Evolutionary conservation across 2,797 vertebrate genomes (phyloP), one percentile per base, ranked within the genome.

Genomic region (Antrozous pallidus): DNA sequence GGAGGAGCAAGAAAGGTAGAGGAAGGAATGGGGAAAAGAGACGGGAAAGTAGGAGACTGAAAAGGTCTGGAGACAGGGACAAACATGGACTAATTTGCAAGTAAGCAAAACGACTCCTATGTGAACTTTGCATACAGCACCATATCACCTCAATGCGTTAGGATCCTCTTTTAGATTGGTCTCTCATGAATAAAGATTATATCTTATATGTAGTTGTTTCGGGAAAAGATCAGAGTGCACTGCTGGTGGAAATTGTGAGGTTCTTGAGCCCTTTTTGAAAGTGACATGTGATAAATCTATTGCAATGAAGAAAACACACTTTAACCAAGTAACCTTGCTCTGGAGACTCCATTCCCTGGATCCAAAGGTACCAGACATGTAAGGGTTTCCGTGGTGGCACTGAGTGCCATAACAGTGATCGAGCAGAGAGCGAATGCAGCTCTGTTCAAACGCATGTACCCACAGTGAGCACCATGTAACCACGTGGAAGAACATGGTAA

Each of bases 21-120:
- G 1, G 13, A 12, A 3, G 0, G 3, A 5, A 31, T 5, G 6
- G 1, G n/a, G 6, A 65, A 6, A 31, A 5, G 33, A 6, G 36
- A 42, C 49, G 28, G 49, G 11, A 49, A 10, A 51, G 5, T 31
- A 73, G 26, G 45, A 45, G 47, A 51, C 67, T 22, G 47, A 14
- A 77, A 77, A 51, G 47, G n/a, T 77, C 47, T 77, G 17, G 49
- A 33, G 28, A 45, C 2, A 8, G 36, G 45, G 24, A 40, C 18
- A 40, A 49, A 65, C 9, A 6, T 8, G 45, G 16, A 36, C 63
- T 13, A 38, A 9, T 3, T 84, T 31, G 1, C 7, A 8, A 81
- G 24, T 13, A 2, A 38, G 38, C 80, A 65, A 13, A 49, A 8
- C 12, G 11, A 33, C 36, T 18, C 20, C 6, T 4, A 4, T 10